Percentiles rank a stretch among this genome's conserved stretches.
Conservation (phyloP, 1,140 invertebrate species). For the Drosophila novamexicana region DNA sequence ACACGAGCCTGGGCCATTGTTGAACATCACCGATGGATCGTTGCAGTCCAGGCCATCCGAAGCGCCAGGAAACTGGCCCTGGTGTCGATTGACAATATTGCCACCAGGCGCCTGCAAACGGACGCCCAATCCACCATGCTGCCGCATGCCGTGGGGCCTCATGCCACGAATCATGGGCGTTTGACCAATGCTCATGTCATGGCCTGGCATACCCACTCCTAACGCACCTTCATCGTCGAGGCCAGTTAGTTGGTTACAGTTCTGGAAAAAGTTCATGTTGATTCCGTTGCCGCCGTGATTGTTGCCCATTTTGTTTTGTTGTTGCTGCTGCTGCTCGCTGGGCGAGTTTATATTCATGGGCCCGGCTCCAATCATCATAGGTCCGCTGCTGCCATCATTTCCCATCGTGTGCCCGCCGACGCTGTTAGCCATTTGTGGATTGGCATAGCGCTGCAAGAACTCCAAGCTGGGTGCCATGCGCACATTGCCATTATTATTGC, state of each 20-base stretch:
- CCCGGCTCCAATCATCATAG: constrained; percentile 72
- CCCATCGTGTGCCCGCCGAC: constrained; percentile 85
- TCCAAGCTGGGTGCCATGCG: constrained; percentile 95
- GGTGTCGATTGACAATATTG: constrained; percentile 46
- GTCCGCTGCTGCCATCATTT: constrained; percentile 41
- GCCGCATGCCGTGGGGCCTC: constrained; percentile 66
- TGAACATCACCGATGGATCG: constrained; percentile 54
- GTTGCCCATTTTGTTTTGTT: constrained; percentile 57
- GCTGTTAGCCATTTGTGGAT: constrained; percentile 88
- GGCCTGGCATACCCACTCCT: constrained; percentile 84
- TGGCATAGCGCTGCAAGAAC: constrained; percentile 95
- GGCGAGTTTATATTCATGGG: constrained; percentile 27
- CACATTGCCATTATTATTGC: constrained; percentile 68
- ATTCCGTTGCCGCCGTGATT: constrained; percentile 46
- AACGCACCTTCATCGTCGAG: constrained; percentile 59
- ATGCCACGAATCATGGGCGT: constrained; percentile 75
- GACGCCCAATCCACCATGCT: constrained; percentile 47
- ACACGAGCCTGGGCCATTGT: constrained; percentile 26
- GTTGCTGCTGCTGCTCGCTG: constrained; percentile 35
- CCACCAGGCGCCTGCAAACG: constrained; percentile 54
- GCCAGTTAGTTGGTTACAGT: constrained; percentile 84
- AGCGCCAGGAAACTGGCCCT: constrained; percentile 51
- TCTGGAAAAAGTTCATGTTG: constrained; percentile 83
- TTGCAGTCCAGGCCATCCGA: constrained; percentile 64
- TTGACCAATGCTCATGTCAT: constrained; percentile 85